A percentile compares a stretch with the other conserved stretches of the same genome.
Conservation (phyloP, 1,140 invertebrate genomes). For the Plodia interpunctella region DNA sequence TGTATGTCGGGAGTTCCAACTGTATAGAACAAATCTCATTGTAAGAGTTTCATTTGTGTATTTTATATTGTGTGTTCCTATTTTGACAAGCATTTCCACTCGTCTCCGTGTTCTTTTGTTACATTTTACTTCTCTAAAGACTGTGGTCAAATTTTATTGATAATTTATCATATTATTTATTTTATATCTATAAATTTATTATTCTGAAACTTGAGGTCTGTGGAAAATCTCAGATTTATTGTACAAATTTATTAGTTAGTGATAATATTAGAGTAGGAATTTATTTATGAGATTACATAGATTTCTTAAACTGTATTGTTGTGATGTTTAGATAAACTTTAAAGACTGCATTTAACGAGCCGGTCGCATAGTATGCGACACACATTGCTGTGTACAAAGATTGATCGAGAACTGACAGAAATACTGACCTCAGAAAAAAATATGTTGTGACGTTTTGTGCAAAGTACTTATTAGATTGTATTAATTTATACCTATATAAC, state of each 20-base stretch:
- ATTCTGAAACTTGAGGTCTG: conserved; percentile 52
- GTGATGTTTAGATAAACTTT: conserved; percentile 62
- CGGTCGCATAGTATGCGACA: conserved; percentile 35
- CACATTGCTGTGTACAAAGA: conserved; percentile 15
- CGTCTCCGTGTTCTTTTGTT: conserved; percentile 47
- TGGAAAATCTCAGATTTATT: conserved; percentile 58
- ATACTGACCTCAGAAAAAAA: conserved; percentile 55
- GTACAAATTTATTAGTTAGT: conserved; percentile 73
- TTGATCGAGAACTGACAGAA: conserved; percentile 9
- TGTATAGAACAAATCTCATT: conserved; percentile 57
- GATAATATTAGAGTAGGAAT: conserved; percentile 58
- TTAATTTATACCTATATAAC: conserved; percentile 70
- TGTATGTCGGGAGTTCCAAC: conserved; percentile 19
- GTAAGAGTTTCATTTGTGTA: conserved; percentile 35
- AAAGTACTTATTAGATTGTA: conserved; percentile 76
- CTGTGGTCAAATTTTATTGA: conserved; percentile 65
- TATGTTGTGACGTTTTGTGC: conserved; percentile 69
- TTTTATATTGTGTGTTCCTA: conserved; percentile 63
- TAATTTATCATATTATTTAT: conserved; percentile 72
- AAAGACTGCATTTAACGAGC: conserved; percentile 71
- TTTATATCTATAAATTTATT: conserved; percentile 59
- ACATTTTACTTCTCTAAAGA: conserved; percentile 61
- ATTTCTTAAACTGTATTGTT: conserved; percentile 61
- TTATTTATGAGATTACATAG: conserved; percentile 76
- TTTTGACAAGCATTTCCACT: conserved; percentile 59